Evolutionary conservation across 1,140 invertebrate species (phyloP).

Genomic region (Ips nitidus): DNA sequence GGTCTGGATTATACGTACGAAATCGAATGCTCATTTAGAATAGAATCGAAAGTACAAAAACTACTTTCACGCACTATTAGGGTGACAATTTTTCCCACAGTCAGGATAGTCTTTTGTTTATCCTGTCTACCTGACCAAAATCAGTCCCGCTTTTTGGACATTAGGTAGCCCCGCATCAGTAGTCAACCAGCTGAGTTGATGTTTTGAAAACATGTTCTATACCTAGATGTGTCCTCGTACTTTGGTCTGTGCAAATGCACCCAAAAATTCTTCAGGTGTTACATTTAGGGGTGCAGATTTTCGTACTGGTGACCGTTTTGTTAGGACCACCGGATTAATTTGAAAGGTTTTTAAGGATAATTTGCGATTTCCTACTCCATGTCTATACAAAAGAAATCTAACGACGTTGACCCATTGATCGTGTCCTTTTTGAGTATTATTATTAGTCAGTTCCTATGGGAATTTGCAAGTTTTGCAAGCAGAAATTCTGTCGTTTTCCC

Average conservation of each 20-base stretch:
- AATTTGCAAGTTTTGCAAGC: neutral
- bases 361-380: too few species aligned
- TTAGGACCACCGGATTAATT: too few species aligned
- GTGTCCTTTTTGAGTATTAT: neutral
- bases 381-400: neutral
- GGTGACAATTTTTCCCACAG: conserved; percentile 20
- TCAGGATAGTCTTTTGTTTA: conserved; percentile 6
- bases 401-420: neutral
- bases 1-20: neutral
- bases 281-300: neutral
- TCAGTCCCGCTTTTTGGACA: conserved; percentile 10
- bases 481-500: neutral
- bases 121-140: conserved; percentile 12
- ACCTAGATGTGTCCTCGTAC: neutral
- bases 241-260: neutral
- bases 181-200: neutral
- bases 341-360: too few species aligned
- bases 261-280: neutral
- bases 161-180: conserved; percentile 4
- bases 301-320: too few species aligned
- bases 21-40: too few species aligned
- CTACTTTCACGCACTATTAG: neutral
- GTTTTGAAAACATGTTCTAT: neutral
- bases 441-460: neutral
- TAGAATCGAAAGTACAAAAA: too few species aligned